A percentile compares a stretch with the other conserved stretches of the same genome.
Conservation (phyloP, 2,797 vertebrate species). For the Huso huso region DNA sequence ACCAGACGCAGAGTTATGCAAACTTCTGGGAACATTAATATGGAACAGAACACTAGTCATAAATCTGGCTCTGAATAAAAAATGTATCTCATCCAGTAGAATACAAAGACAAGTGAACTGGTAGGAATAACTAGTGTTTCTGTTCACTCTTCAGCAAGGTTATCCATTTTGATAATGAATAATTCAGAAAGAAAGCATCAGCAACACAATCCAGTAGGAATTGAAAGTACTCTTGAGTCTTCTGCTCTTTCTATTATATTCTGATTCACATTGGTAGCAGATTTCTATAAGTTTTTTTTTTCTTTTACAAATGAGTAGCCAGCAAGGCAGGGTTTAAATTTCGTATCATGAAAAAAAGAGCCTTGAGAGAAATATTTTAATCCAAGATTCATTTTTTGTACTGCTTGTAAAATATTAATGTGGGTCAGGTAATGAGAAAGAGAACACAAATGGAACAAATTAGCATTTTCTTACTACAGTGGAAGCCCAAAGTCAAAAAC, state of each 20-base stretch:
- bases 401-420: constrained; percentile 55
- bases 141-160: constrained; percentile 43
- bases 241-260: constrained; percentile 54
- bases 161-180: constrained; percentile 47
- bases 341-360: constrained; percentile 24
- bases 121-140: constrained; percentile 32
- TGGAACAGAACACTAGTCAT: constrained; percentile 25
- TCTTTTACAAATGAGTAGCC: constrained; percentile 41
- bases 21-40: constrained; percentile 44
- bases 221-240: constrained; percentile 47
- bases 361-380: constrained; percentile 38
- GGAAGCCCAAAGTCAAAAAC: not conserved
- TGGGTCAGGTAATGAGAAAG: constrained; percentile 30
- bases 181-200: constrained; percentile 62
- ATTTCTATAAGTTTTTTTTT: constrained; percentile 55
- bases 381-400: constrained; percentile 39
- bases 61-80: not conserved
- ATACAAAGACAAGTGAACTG: constrained; percentile 11
- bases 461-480: constrained; percentile 54
- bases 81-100: not conserved
- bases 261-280: constrained; percentile 38
- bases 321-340: constrained; percentile 37
- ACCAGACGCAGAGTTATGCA: constrained; percentile 36
- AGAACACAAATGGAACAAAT: constrained; percentile 50
- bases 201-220: constrained; percentile 43